A percentile compares a stretch with the other conserved stretches of the same genome.
phyloP scores from a whole-genome alignment of 1,140 invertebrate species.

The Zaprionus capensis region DNA sequence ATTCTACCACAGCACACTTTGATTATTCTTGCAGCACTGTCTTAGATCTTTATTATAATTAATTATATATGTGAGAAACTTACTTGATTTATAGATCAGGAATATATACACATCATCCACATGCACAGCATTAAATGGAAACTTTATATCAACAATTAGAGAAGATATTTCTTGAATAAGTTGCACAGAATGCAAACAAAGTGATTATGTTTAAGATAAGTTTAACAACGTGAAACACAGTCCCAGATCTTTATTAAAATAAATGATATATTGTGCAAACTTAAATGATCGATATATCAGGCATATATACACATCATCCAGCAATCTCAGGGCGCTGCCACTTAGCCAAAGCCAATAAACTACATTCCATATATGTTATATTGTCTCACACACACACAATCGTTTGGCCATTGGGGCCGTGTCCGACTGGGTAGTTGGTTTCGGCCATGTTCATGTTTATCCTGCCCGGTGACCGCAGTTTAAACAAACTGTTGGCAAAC shows the following conservation, averaged over 20 bases:
- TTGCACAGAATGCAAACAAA: no score
- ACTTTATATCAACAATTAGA: no score
- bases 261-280: no score
- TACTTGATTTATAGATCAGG: no score
- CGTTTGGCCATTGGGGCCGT: not conserved
- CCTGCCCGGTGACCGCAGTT: slow-evolving; percentile 71
- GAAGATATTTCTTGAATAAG: not conserved
- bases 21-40: not conserved
- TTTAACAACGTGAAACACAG: not conserved
- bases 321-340: not conserved
- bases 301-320: no score
- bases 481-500: slow-evolving; percentile 70
- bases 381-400: not conserved
- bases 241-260: no score
- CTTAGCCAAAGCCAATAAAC: not conserved
- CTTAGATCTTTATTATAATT: no score
- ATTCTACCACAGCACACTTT: not conserved
- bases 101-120: no score
- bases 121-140: not conserved
- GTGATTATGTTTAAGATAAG: no score
- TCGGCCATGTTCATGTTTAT: slow-evolving; percentile 37
- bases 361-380: not conserved
- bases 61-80: no score
- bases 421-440: slow-evolving; percentile 32
- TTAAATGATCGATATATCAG: no score